Percentiles rank a stretch among this genome's conserved stretches.
phyloP scores from a whole-genome alignment of 2,797 vertebrate genomes.

The Halcyon leucocephala region DNA sequence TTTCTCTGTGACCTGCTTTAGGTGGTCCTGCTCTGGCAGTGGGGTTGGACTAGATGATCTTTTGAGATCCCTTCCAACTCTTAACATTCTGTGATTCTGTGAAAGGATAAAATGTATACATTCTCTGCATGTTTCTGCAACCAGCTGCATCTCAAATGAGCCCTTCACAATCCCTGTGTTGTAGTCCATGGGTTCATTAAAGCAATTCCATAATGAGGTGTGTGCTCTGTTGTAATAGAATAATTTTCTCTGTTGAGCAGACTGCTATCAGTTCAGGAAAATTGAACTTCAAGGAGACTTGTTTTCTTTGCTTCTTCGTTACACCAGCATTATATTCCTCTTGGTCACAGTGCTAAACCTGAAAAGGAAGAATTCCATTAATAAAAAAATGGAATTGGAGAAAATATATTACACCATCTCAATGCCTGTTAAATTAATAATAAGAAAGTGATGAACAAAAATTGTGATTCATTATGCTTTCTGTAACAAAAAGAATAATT shows the following conservation, averaged over 20 bases:
- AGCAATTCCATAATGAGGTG: background rate
- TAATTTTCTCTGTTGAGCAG: background rate
- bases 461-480: slow-evolving; percentile 50
- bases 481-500: slow-evolving; percentile 60
- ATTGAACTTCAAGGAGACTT: background rate
- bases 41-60: too few species aligned
- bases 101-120: background rate
- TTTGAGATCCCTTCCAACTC: too few species aligned
- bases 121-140: background rate
- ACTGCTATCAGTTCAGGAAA: background rate
- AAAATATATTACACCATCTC: slow-evolving; percentile 29
- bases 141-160: background rate
- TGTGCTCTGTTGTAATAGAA: background rate
- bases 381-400: background rate
- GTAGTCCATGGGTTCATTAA: background rate
- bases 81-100: too few species aligned
- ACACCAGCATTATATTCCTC: background rate
- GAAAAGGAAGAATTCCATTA: background rate
- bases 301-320: background rate
- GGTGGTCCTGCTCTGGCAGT: too few species aligned
- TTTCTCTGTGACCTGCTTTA: too few species aligned
- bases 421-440: slow-evolving; percentile 48
- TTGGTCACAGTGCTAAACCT: background rate
- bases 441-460: slow-evolving; percentile 51
- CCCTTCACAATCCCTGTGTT: background rate